phyloP scores from a whole-genome alignment of 1,140 invertebrate species.

The Diploscapter pachys region DNA sequence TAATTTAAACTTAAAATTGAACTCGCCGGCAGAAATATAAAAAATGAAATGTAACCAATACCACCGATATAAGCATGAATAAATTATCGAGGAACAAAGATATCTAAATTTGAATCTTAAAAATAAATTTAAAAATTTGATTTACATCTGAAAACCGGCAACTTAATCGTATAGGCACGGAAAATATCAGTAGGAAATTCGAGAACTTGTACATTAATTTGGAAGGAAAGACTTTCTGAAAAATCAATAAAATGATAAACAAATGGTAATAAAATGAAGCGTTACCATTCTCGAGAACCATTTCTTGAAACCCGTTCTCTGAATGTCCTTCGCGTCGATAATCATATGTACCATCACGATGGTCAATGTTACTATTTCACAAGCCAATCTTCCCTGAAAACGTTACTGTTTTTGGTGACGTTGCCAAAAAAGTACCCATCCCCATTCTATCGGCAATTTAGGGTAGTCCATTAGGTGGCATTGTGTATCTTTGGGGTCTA shows the following conservation, averaged over 20 bases:
- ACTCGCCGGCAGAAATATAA: constrained; percentile 64
- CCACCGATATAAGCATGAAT: constrained; percentile 30
- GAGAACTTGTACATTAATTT: constrained; percentile 90
- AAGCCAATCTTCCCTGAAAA: constrained; percentile 23
- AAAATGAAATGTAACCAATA: constrained; percentile 41
- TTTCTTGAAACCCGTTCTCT: constrained; percentile 45
- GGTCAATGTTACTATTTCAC: constrained; percentile 20
- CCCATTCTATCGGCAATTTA: not conserved
- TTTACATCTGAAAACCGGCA: too few species aligned
- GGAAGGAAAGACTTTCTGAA: constrained; percentile 78
- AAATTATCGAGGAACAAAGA: constrained; percentile 41
- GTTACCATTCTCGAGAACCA: constrained; percentile 56
- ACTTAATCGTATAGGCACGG: too few species aligned
- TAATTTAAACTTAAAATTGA: not conserved
- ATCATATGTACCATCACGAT: constrained; percentile 39
- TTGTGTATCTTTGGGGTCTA: too few species aligned
- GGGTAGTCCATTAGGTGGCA: too few species aligned
- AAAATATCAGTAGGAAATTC: constrained; percentile 1
- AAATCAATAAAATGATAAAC: not conserved
- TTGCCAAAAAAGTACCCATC: constrained; percentile 15
- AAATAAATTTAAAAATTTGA: too few species aligned
- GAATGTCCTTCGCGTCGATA: constrained; percentile 43
- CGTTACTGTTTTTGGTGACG: too few species aligned
- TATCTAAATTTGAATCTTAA: constrained; percentile 1
- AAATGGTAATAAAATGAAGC: too few species aligned